Percentiles rank a stretch among this genome's conserved stretches.
phyloP scores from a whole-genome alignment of 2,888 invertebrate species.

The Amphipoea lucens region DNA sequence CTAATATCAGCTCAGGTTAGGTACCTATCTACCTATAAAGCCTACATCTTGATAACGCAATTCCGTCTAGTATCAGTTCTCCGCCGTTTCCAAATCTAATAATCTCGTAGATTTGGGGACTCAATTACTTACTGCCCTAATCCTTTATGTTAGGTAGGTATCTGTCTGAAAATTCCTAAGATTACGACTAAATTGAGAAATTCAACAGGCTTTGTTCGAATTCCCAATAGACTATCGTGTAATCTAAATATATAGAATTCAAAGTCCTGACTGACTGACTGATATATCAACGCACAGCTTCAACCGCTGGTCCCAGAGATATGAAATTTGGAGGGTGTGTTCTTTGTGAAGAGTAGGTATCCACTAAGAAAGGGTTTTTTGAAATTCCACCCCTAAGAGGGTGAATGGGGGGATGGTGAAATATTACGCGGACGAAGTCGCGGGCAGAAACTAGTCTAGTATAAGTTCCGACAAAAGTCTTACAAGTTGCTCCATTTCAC shows the following conservation, averaged over 20 bases:
- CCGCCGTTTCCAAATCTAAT: constrained; percentile 35
- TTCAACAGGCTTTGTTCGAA: constrained; percentile 3
- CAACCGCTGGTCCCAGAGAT: too few relatives aligned
- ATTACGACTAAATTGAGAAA: constrained; percentile 7
- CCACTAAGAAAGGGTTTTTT: too few relatives aligned
- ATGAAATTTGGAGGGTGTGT: too few relatives aligned
- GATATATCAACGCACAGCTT: too few relatives aligned
- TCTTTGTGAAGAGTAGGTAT: too few relatives aligned
- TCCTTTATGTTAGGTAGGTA: background rate
- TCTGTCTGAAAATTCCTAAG: constrained; percentile 3
- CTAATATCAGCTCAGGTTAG: background rate
- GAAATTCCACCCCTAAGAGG: too few relatives aligned
- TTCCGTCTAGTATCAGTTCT: constrained; percentile 20
- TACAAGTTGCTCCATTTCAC: too few relatives aligned
- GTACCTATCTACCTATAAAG: background rate
- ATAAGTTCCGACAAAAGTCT: background rate
- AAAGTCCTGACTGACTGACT: too few relatives aligned
- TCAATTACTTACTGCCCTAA: constrained; percentile 18
- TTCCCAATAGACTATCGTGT: constrained; percentile 7
- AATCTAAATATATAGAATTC: background rate
- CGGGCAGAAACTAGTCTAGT: too few relatives aligned
- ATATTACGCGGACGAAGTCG: too few relatives aligned
- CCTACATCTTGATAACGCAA: constrained; percentile 6
- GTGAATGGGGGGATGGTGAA: too few relatives aligned
- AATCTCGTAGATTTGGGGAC: constrained; percentile 38